These are phyloP conservation scores for Hemicrepidius hirtus DNA, from an alignment of 2,888 invertebrate genomes.

Conservation along the genomic window DNA sequence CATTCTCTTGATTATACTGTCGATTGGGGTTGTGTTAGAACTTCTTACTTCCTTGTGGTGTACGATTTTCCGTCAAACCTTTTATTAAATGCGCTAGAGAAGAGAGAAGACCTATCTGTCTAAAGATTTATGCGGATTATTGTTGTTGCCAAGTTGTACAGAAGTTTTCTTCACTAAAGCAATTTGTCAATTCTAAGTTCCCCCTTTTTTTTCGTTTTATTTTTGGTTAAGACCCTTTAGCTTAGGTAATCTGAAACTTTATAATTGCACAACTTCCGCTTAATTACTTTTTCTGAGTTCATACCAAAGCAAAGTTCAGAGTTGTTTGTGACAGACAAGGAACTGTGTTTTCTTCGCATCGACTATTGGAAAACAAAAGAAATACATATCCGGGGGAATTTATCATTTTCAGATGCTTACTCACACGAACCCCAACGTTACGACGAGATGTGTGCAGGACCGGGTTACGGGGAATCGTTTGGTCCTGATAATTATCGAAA, in stretches of 20 bases:
- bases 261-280: slow-evolving; percentile 28
- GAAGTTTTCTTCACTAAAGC: neutral
- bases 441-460: slow-evolving; percentile 71
- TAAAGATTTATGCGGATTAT: slow-evolving; percentile 11
- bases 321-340: slow-evolving; percentile 8
- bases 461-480: slow-evolving; percentile 69
- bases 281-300: slow-evolving; percentile 31
- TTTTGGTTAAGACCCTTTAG: neutral
- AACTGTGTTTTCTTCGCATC: slow-evolving; percentile 9
- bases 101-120: slow-evolving; percentile 1
- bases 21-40: neutral
- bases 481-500: slow-evolving; percentile 68
- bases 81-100: neutral
- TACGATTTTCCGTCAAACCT: neutral
- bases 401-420: slow-evolving; percentile 67
- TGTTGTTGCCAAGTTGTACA: slow-evolving; percentile 25
- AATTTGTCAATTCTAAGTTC: slow-evolving; percentile 2
- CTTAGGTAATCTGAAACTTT: slow-evolving; percentile 27
- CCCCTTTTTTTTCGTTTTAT: neutral
- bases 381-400: neutral
- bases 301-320: neutral
- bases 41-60: too few species aligned
- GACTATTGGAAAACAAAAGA: neutral
- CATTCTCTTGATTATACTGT: neutral
- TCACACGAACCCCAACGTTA: slow-evolving; percentile 67